Conservation (phyloP, 2,888 invertebrate species). For the Limnephilus auricula region DNA sequence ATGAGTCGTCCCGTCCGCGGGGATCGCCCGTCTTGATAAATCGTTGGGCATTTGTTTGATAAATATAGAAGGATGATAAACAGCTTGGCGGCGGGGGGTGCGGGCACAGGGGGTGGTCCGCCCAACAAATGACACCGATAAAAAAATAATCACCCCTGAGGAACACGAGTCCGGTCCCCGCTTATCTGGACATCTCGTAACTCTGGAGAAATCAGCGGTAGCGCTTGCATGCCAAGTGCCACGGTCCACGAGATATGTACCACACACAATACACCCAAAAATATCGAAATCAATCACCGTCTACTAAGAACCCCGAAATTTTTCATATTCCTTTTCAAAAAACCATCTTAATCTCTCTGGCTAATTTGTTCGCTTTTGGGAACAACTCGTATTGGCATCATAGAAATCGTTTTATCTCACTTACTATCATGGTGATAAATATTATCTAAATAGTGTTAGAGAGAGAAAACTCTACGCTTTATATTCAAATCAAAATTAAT, state of each 20-base stretch:
- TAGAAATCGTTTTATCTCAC: too few relatives aligned
- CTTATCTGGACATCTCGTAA: conserved; percentile 37
- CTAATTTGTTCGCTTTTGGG: too few relatives aligned
- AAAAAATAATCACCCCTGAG: conserved; percentile 48
- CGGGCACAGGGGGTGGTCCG: conserved; percentile 48
- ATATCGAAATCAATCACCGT: too few relatives aligned
- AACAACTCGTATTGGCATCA: too few relatives aligned
- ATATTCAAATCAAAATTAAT: too few relatives aligned
- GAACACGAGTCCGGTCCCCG: conserved; percentile 21
- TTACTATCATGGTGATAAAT: too few relatives aligned
- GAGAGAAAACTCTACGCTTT: too few relatives aligned
- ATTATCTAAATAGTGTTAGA: too few relatives aligned
- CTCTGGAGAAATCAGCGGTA: conserved; percentile 34
- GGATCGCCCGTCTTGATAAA: conserved; percentile 49
- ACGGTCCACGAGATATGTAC: background rate
- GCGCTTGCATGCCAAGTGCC: background rate
- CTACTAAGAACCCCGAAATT: too few relatives aligned
- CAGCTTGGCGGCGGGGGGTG: conserved; percentile 46
- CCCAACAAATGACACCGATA: conserved; percentile 57
- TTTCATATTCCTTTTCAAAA: too few relatives aligned
- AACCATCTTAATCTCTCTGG: too few relatives aligned
- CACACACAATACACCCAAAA: too few relatives aligned
- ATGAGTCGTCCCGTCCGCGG: conserved; percentile 42
- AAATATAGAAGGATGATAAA: conserved; percentile 51
- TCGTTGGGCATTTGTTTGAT: conserved; percentile 47